Base-by-base conservation (phyloP, 1,140 invertebrate genomes). In the Drosophila serrata region DNA sequence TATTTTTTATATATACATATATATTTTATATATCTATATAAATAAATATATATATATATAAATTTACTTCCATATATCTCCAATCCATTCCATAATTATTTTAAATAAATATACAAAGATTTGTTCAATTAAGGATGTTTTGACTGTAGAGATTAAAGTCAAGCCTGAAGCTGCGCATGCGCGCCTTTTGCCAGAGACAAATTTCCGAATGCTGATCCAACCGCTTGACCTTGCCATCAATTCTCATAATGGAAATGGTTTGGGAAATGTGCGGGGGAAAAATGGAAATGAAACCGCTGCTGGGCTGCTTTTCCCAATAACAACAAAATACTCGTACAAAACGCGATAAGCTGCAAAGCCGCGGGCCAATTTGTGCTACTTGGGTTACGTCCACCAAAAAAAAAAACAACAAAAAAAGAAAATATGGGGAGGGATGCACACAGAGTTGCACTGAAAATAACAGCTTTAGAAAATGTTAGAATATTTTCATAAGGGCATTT, bases 181-280 rank as follows among this genome's bases (percentile, higher is more conserved):
- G 79, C 81, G 79, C 68, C 43, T 42, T 79, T 62, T 65, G 75
- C 76, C 31, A 60, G 46, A 75, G 51, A 81, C 79, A 72, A 79
- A 79, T 80, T 80, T 60, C 43, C 40, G 48, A 68, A 27, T 31
- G 45, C n/a, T 81, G 82, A 86, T 81, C 81, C 57, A 63, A 70
- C n/a, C 69, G 78, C 70, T 87, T 88, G 85, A 88, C 85, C 85
- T 88, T 88, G 85, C 85, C 78, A 88, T 88, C 81, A 81, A 85
- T 88, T 90, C 77, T 78, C 72, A 74, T 84, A 84, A 84, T 85
- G 73, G 65, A 67, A 53, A 67, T 69, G 65, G 61, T 31, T 65
- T 49, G 64, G 33, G 33, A 68, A 61, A 60, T 60, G 58, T 48
- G 12, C 17, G 40, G 56, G 51, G 49, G 39, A 46, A 27, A 70